phyloP scores from a whole-genome alignment of 1,140 invertebrate species.

The Drosophila willistoni region DNA sequence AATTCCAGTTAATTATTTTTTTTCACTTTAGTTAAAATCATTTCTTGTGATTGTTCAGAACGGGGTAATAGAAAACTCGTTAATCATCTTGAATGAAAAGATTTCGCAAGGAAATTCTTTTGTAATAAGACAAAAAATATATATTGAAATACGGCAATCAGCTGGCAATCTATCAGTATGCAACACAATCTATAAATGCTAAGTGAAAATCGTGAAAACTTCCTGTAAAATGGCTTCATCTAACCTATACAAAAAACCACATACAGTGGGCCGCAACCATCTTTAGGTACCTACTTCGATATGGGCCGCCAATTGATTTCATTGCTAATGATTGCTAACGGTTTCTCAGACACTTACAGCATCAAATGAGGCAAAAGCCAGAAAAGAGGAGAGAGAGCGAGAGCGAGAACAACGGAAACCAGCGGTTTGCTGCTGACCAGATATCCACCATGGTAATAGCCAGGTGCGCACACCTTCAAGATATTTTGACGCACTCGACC shows the following conservation, averaged over 20 bases:
- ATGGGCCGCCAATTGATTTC: constrained; percentile 77
- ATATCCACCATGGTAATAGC: constrained; percentile 17
- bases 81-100: constrained; percentile 1
- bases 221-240: constrained; percentile 32
- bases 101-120: background rate
- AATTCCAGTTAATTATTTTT: no score
- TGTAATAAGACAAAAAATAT: background rate
- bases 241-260: background rate
- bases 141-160: background rate
- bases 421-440: constrained; percentile 61
- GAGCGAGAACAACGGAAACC: constrained; percentile 54
- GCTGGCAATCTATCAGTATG: background rate
- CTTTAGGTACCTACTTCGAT: constrained; percentile 44
- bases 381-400: background rate
- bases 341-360: constrained; percentile 70
- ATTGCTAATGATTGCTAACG: constrained; percentile 76
- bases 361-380: constrained; percentile 11
- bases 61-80: background rate
- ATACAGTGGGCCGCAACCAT: constrained; percentile 33
- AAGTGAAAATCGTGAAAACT: constrained; percentile 26
- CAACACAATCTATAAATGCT: background rate
- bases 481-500: constrained; percentile 32
- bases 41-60: no score
- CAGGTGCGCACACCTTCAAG: constrained; percentile 25
- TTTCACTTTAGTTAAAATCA: no score